Percentiles rank a stretch among this genome's conserved stretches.
Conservation (phyloP, 1,140 invertebrate genomes). For the Maniola jurtina region DNA sequence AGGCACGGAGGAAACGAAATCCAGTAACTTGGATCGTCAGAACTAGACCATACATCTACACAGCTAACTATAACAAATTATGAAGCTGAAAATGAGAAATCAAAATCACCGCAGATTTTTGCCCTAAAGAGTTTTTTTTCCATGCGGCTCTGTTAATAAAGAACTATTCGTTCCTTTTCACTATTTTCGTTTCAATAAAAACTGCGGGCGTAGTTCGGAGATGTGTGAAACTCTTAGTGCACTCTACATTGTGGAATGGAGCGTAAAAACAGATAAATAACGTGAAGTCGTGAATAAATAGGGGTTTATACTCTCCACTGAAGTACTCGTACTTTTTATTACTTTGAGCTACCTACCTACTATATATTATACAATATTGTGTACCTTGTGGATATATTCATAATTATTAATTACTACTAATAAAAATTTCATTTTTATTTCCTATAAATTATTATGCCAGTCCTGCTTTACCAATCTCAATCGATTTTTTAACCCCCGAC, state of each 20-base stretch:
- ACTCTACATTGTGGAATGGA: constrained; percentile 33
- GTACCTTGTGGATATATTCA: neutral
- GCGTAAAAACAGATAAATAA: constrained; percentile 39
- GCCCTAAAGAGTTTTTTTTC: neutral
- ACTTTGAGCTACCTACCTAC: neutral
- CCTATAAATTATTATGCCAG: too few species aligned
- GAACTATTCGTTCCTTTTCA: constrained; percentile 18
- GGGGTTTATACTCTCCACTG: neutral
- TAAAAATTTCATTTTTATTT: too few species aligned
- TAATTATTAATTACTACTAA: neutral
- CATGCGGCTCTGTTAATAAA: constrained; percentile 15
- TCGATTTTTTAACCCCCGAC: too few species aligned
- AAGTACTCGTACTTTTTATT: constrained; percentile 3
- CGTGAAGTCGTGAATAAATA: constrained; percentile 1
- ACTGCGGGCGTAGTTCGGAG: constrained; percentile 9
- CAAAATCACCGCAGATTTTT: neutral
- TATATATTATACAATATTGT: neutral
- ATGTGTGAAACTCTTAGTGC: constrained; percentile 27
- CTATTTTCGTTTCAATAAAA: constrained; percentile 20
- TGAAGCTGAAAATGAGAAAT: neutral
- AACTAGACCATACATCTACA: too few species aligned
- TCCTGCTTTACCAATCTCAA: too few species aligned
- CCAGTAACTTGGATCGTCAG: too few species aligned
- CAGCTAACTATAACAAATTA: neutral
- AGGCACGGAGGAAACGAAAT: too few species aligned